Conservation (phyloP, 2,888 invertebrate genomes). For the Coelinius sp. region DNA sequence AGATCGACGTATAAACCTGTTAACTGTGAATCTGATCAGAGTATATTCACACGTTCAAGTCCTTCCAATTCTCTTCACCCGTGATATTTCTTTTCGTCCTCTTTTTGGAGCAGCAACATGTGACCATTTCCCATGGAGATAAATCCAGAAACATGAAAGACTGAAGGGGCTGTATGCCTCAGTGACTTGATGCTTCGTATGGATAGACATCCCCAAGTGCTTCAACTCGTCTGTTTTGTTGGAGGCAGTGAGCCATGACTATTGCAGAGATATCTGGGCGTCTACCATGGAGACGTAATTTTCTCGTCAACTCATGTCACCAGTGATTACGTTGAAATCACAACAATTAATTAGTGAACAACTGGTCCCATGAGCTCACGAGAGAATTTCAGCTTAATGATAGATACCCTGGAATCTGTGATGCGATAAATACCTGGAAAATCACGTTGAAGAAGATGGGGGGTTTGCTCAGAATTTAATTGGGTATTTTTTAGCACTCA, state of each 20-base stretch:
- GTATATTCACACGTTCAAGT: not conserved
- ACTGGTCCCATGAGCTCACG: too few relatives aligned
- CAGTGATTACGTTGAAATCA: too few relatives aligned
- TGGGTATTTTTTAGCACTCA: too few relatives aligned
- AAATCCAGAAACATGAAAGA: not conserved
- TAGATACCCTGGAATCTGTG: not conserved
- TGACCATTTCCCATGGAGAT: conserved; percentile 20
- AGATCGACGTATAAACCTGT: not conserved
- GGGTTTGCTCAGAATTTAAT: too few relatives aligned
- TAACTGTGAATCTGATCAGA: conserved; percentile 2
- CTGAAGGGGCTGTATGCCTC: not conserved
- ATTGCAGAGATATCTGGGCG: not conserved
- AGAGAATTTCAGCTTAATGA: too few relatives aligned
- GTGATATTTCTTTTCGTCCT: not conserved
- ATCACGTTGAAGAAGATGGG: not conserved
- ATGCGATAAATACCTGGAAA: conserved; percentile 19
- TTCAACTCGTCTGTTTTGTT: not conserved
- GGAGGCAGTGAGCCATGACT: not conserved
- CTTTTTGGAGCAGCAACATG: not conserved
- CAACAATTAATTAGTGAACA: too few relatives aligned
- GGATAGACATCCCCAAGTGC: not conserved
- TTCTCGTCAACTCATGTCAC: too few relatives aligned
- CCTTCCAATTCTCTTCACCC: not conserved
- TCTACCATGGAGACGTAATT: too few relatives aligned
- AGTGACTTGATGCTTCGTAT: conserved; percentile 10